A percentile compares a stretch with the other conserved stretches of the same genome.
Conservation (phyloP, 2,113 vertebrate species). For the Ammodytes marinus region DNA sequence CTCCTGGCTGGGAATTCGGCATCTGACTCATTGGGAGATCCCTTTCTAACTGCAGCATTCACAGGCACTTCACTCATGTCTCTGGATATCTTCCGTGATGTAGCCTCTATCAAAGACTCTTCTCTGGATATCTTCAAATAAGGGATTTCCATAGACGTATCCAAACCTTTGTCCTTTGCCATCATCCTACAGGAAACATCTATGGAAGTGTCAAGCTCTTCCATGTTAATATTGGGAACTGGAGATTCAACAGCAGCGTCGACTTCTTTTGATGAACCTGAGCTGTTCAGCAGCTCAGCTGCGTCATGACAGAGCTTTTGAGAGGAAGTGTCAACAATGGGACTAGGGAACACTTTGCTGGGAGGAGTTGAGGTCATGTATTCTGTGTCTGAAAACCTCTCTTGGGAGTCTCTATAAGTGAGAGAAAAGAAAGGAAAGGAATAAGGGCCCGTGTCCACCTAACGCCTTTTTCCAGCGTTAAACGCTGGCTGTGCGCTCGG, state of each 20-base stretch:
- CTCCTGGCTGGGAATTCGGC: slow-evolving; percentile 49
- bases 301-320: slow-evolving; percentile 71
- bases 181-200: slow-evolving; percentile 57
- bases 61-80: slow-evolving; percentile 56
- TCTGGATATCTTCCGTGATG: slow-evolving; percentile 56
- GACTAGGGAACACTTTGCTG: slow-evolving; percentile 63
- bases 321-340: slow-evolving; percentile 64
- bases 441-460: too few species aligned
- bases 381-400: slow-evolving; percentile 74
- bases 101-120: slow-evolving; percentile 38
- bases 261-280: slow-evolving; percentile 43
- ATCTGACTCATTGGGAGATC: slow-evolving; percentile 59
- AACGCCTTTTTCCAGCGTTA: too few species aligned
- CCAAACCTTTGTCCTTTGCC: slow-evolving; percentile 54
- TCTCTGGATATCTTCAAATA: slow-evolving; percentile 55
- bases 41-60: slow-evolving; percentile 57
- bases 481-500: too few species aligned
- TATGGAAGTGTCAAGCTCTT: slow-evolving; percentile 55
- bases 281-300: slow-evolving; percentile 68
- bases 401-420: slow-evolving; percentile 76
- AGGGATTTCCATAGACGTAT: slow-evolving; percentile 48
- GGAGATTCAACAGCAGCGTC: slow-evolving; percentile 59
- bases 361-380: slow-evolving; percentile 62
- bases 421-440: slow-evolving; percentile 37
- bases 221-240: slow-evolving; percentile 50